Base-by-base conservation (phyloP, 1,140 invertebrate species). In the Trichoplusia ni region DNA sequence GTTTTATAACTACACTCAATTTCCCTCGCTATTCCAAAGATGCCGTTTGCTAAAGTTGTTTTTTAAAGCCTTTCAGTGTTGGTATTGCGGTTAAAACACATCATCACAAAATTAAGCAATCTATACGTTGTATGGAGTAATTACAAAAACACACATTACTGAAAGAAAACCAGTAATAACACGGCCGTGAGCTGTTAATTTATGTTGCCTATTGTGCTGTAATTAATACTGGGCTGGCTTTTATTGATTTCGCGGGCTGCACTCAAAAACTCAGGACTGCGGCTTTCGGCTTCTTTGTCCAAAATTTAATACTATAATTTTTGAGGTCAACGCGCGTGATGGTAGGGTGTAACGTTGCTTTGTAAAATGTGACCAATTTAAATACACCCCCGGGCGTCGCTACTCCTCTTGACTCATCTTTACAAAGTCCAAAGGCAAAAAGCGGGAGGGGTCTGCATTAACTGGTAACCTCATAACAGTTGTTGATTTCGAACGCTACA, bases 401-500 rank as follows among this genome's bases (percentile, higher is more conserved):
- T 54, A 21, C 46, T 58, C 40, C 59, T 42, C 46, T 44, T 65
- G 56, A 69, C 11, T 75, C 53, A 54, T 73, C 64, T 71, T 77
- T 75, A 76, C 69, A 60, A 60, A 60, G 42, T 44, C 38, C 11
- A 38, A 38, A 54, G 5, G 58, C 67, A 65, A 71, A 72, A 69
- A 44, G 21, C 49, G 62, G 60, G 46, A 73, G 66, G 49, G 68
- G 38, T 65, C 67, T 62, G 33, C 44, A 46, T 68, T 75, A 60
- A 73, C 58, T 80, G 75, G 78, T 46, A 47, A 65, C 64, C 69
- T 75, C 63, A 82, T 73, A 85, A 80, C 79, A 81, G 82, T 84
- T 87, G 82, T 83, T 81, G 75, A 85, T 81, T 79, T 81, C 73
- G 77, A 81, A 82, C 77, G 69, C 64, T 73, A 71, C 74, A 77